Percentiles rank a stretch among this genome's conserved stretches.
Conservation (phyloP, 1,140 invertebrate species). For the Schlechtendalia chinensis region DNA sequence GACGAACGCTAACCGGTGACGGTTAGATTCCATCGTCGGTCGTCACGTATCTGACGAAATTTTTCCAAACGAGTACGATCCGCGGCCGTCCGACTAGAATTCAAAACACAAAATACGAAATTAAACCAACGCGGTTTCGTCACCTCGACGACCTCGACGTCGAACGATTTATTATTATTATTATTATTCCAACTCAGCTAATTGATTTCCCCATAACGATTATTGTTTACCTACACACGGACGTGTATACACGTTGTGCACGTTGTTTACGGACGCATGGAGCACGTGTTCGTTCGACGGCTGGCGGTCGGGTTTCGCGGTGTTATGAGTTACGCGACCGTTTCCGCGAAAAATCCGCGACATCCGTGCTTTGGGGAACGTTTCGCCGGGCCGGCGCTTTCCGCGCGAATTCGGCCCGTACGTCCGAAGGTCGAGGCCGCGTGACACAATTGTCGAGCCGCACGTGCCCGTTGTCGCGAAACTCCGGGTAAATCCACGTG, state of each 20-base stretch:
- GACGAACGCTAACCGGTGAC: background rate
- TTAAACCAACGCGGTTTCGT: background rate
- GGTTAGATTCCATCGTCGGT: background rate
- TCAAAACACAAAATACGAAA: too few species aligned
- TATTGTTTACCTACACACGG: constrained; percentile 16
- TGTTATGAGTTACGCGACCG: too few species aligned
- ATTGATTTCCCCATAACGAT: constrained; percentile 34
- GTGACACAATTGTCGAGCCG: background rate
- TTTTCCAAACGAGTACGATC: too few species aligned
- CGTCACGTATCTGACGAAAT: background rate
- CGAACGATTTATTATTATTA: constrained; percentile 6
- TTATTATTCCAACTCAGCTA: background rate
- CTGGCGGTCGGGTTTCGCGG: too few species aligned
- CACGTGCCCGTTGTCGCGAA: too few species aligned
- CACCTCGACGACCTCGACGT: constrained; percentile 7
- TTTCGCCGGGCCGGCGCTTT: too few species aligned
- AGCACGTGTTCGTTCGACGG: background rate
- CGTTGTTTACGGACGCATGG: background rate
- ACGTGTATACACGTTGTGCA: background rate
- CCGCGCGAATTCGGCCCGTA: too few species aligned
- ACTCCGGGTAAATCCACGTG: too few species aligned
- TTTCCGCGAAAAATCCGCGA: background rate
- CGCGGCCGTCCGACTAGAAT: too few species aligned
- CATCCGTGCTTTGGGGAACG: too few species aligned
- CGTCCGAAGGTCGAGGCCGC: background rate